Evolutionary conservation across 2,888 invertebrate species (phyloP), one percentile per base, ranked within the genome.

Genomic region (Heliconius ethilla): DNA sequence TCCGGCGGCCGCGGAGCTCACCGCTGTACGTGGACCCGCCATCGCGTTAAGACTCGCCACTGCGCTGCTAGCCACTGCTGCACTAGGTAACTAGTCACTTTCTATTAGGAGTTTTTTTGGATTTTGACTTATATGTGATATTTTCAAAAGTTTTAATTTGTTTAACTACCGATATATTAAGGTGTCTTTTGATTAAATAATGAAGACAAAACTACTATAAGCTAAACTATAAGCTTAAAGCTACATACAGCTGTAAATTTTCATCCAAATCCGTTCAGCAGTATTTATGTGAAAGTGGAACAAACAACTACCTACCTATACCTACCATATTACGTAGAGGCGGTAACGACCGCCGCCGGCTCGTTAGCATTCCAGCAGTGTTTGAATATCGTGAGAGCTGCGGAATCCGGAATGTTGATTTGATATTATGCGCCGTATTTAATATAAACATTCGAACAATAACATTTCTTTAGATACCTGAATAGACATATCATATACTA

Each of bases 21-120:
- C 80, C 2, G 78, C 80, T 29, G 18, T 67, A 67, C 77, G 85
- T 86, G 76, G 91, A 88, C 69, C 90, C 86, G 83, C 89, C 86
- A 66, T 88, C 89, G 89, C 88, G 84, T 87, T 90, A 82, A 87
- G 88, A 4, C 86, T 82, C 25, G 91, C 88, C 82, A 91, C 90
- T 13, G 86, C 85, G 27, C 81, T 87, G 81, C 88, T 92, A 2
- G 87, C 90, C 11, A 81, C 80, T 2, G 91, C 93, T 5, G 90
- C 91, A 0, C 78, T 89, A 3, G 86, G 89, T 91, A 63, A 70
- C 67, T 72, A 5, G 15, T 1, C 2, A 51, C 45, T 51, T 10
- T 59, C 9, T 11, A n/a, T 25, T 59, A 59, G n/a, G 33, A 33
- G 7, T 33, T 7, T 33, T 9, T 33, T 33, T 1, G 33, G 33